Conservation (phyloP, 2,888 invertebrate species). For the Philopedon plagiatum region DNA sequence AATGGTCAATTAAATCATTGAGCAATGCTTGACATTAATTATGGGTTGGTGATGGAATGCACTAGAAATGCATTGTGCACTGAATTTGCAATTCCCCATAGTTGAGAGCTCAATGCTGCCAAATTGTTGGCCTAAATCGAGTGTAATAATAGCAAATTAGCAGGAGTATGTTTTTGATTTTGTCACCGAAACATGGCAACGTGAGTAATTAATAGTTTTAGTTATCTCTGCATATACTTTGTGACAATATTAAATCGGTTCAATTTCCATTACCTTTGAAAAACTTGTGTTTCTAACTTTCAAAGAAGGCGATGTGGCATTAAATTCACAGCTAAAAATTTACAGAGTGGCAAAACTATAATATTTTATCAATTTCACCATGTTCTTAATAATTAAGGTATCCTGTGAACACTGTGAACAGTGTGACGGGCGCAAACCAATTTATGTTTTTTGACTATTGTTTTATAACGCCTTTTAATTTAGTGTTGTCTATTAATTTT, state of each 20-base stretch:
- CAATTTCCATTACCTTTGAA: too few species aligned
- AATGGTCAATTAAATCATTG: constrained; percentile 55
- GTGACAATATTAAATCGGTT: not conserved
- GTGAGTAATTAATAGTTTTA: not conserved
- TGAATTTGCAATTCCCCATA: constrained; percentile 43
- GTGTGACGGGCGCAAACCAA: too few species aligned
- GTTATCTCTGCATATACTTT: not conserved
- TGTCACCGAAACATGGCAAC: not conserved
- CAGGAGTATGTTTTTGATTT: not conserved
- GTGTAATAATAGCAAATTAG: constrained; percentile 20
- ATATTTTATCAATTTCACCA: too few species aligned
- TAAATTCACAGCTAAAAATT: too few species aligned
- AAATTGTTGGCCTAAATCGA: constrained; percentile 23
- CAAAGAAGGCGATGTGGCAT: too few species aligned
- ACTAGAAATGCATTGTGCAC: constrained; percentile 35
- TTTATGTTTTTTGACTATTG: too few species aligned
- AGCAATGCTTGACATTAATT: constrained; percentile 51
- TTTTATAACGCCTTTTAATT: too few species aligned
- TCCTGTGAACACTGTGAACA: too few species aligned
- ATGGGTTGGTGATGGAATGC: constrained; percentile 40
- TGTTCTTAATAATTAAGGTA: too few species aligned
- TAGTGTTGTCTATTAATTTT: too few species aligned
- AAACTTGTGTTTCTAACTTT: too few species aligned
- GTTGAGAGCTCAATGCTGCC: constrained; percentile 29
- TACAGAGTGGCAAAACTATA: too few species aligned